Evolutionary conservation across 2,797 vertebrate species (phyloP), one percentile per base, ranked within the genome.

Genomic region (Chlorospingus flavigularis): DNA sequence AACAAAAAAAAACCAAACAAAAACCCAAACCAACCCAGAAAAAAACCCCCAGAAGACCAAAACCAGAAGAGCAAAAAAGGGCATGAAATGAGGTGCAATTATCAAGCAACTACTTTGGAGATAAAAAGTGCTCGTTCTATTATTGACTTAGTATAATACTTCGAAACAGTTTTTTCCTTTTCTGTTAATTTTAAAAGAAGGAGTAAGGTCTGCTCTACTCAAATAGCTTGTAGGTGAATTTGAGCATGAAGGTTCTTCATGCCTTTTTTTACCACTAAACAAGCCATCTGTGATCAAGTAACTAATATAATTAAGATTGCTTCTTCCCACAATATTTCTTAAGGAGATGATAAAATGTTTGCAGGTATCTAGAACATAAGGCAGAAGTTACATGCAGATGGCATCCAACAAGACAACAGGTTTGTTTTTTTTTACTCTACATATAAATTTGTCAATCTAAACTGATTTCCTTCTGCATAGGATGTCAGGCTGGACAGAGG

Each of bases 361-460:
- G 8, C 28, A 47, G 17, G 17, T 81, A 47, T 42, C n/a, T 92
- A 42, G 14, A 80, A 92, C 90, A 86, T 57, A 63, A 61, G 61
- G 33, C 76, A 31, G 37, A 88, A 63, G 8, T 80, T 40, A 72
- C 19, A 50, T 21, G 9, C 9, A 65, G 33, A 47, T 35, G 30
- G 30, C 10, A 75, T 14, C 13, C 26, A 58, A 47, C 1, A 13
- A 6, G 6, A 17, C 57, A 70, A 25, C 3, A 30, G 7, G 4
- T 33, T 43, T 60, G 5, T 1, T 47, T 45, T 35, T 35, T 28
- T 26, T 11, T 28, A 7, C 4, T 1, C 15, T 17, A 31, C 47
- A 37, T 43, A 72, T 20, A 43, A 53, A 39, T 79, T 50, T 53
- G 7, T 57, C 31, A 65, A 9, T 63, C n/a, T 67, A 71, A 84